Evolutionary conservation across 2,113 vertebrate species (phyloP), one percentile per base, ranked within the genome.

Genomic region (Peucedramus taeniatus): DNA sequence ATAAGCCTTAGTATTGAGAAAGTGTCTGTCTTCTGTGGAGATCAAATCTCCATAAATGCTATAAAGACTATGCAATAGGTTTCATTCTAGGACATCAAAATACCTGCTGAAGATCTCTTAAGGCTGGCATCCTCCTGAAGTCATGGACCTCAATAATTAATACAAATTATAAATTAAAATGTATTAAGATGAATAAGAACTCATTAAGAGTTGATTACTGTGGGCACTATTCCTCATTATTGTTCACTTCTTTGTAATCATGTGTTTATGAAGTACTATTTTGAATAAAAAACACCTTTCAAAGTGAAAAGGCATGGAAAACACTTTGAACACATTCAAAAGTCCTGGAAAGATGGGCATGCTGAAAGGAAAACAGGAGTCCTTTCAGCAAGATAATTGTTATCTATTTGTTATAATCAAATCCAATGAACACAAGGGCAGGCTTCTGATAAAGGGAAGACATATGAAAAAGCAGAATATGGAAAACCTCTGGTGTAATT

Each of bases 101-200:
- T 84, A 77, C 47, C 66, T 64, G 37, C 83, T 92, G 89, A 95
- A 78, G 17, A 50, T 82, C 64, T 95, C 93, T 82, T 90, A 81
- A 96, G 78, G 51, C 20, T 92, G 82, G 65, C 66, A 89, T 76
- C 89, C 61, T 94, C 75, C 92, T 93, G 63, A 92, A 97, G 86
- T 39, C 84, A 90, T 56, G 95, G 92, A 96, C 92, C 95, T 96
- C 91, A 86, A 68, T 94, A 94, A 96, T 80, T 90, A 85, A 84
- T 80, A 95, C 51, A 87, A 90, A 91, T 87, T 76, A 87, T 76
- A 96, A 83, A 90, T 85, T 37, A 72, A 81, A 80, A 84, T 66
- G 8, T 90, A 96, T 88, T 69, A 90, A 91, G 71, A 94, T 93
- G 57, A 85, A 72, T 51, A 94, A 90, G 86, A 66, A 93, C 95